phyloP scores from a whole-genome alignment of 2,888 invertebrate genomes.

The Drosophila mettleri region DNA sequence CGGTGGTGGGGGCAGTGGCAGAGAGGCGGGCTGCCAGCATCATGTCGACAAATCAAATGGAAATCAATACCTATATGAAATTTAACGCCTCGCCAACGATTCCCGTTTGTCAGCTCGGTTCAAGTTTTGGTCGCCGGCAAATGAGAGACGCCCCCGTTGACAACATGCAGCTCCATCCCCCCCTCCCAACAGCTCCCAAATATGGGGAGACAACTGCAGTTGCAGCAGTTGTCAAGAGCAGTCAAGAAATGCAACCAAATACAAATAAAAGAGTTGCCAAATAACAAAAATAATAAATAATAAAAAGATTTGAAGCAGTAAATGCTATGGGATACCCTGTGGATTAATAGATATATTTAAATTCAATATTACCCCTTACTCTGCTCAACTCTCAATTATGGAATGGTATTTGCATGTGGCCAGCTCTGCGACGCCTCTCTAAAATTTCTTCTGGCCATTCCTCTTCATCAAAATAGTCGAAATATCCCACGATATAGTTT shows the following conservation, averaged over 20 bases:
- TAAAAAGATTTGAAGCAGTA: not conserved
- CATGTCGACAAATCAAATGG: conserved; percentile 70
- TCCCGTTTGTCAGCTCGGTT: conserved; percentile 41
- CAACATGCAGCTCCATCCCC: conserved; percentile 11
- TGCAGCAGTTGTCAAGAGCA: conserved; percentile 58
- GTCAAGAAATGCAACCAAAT: conserved; percentile 57
- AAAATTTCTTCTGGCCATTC: too few relatives aligned
- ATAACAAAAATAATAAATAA: conserved; percentile 32
- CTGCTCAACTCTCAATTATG: too few relatives aligned
- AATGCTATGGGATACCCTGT: conserved; percentile 17
- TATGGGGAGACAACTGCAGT: conserved; percentile 52
- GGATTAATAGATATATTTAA: too few relatives aligned
- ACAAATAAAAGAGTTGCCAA: conserved; percentile 51
- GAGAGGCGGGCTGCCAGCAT: conserved; percentile 1
- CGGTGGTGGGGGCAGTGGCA: not conserved
- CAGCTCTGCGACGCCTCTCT: too few relatives aligned
- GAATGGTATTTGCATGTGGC: too few relatives aligned
- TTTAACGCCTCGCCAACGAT: conserved; percentile 62
- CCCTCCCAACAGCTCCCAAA: conserved; percentile 27
- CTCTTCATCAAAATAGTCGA: not conserved
- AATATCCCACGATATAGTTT: too few relatives aligned
- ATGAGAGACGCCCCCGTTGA: conserved; percentile 35
- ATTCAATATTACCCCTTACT: too few relatives aligned
- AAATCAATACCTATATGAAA: conserved; percentile 77
- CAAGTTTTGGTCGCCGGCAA: conserved; percentile 24